Conservation (phyloP, 53 echinoderm and acorn worm genomes). For the Temnopleurus reevesii region DNA sequence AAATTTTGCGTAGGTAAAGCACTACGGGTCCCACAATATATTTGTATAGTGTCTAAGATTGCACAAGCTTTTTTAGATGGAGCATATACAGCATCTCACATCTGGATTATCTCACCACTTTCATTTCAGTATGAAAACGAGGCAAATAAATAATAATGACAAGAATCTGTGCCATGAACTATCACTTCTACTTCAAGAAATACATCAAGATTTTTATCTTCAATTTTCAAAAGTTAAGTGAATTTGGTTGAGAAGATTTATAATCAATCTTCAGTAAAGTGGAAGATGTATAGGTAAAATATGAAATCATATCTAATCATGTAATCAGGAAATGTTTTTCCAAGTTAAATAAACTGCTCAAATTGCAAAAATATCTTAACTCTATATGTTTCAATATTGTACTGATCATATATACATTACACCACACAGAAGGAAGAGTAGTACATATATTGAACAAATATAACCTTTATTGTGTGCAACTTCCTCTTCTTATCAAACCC, state of each 20-base stretch:
- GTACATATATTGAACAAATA: conserved; percentile 32
- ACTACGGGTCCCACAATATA: not conserved
- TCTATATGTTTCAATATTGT: not conserved
- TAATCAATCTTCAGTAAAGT: not conserved
- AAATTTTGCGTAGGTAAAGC: conserved; percentile 1
- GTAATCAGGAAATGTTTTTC: too few relatives aligned
- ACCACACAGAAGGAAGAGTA: not conserved
- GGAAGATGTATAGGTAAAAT: conserved; percentile 2
- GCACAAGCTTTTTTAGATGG: conserved; percentile 9
- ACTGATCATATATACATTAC: conserved; percentile 49
- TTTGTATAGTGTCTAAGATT: not conserved
- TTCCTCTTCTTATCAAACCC: not conserved
- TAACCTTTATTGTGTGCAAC: not conserved
- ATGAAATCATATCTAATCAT: not conserved
- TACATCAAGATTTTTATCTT: not conserved
- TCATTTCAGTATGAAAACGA: not conserved
- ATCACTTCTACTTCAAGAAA: not conserved
- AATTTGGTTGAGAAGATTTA: not conserved
- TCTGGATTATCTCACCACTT: not conserved
- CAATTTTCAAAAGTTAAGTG: not conserved
- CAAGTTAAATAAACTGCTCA: not conserved
- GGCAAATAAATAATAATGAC: not conserved
- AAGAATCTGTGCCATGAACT: not conserved
- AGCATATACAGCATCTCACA: not conserved
- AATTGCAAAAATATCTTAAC: conserved; percentile 12